A percentile compares a stretch with the other conserved stretches of the same genome.
phyloP scores from a whole-genome alignment of 1,140 invertebrate species.

The Patella vulgata region DNA sequence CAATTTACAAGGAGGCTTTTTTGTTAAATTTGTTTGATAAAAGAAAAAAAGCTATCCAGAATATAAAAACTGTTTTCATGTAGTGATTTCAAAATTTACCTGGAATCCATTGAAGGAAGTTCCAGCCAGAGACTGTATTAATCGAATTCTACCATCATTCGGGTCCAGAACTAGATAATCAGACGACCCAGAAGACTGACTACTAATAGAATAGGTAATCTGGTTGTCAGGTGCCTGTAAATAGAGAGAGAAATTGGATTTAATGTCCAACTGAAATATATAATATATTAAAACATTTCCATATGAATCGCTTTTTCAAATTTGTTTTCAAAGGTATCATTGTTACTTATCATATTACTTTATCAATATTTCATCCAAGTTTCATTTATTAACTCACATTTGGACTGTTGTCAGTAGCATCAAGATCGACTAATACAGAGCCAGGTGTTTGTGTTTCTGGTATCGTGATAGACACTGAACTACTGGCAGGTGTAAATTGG shows the following conservation, averaged over 20 bases:
- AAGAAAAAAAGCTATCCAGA: no score
- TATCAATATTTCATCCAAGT: no score
- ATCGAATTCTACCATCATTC: constrained; percentile 81
- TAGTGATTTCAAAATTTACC: constrained; percentile 23
- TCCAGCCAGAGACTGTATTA: constrained; percentile 30
- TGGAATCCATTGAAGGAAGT: constrained; percentile 32
- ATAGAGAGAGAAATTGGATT: not conserved
- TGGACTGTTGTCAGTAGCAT: constrained; percentile 37
- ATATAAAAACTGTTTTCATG: no score
- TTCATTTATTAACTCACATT: no score
- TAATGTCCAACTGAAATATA: no score
- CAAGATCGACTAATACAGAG: constrained; percentile 26
- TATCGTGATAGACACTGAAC: constrained; percentile 17
- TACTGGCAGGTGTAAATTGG: constrained; percentile 26
- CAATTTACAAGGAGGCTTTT: no score
- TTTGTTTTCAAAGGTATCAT: no score
- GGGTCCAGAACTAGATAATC: constrained; percentile 87
- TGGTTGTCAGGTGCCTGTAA: constrained; percentile 42
- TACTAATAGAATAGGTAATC: constrained; percentile 24
- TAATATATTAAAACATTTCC: no score
- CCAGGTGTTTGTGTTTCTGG: constrained; percentile 9
- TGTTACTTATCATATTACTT: no score
- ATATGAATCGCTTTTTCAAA: no score
- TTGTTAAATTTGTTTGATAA: no score
- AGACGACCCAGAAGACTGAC: constrained; percentile 19